Conservation (phyloP, 2,113 vertebrate genomes). For the Passer montanus region DNA sequence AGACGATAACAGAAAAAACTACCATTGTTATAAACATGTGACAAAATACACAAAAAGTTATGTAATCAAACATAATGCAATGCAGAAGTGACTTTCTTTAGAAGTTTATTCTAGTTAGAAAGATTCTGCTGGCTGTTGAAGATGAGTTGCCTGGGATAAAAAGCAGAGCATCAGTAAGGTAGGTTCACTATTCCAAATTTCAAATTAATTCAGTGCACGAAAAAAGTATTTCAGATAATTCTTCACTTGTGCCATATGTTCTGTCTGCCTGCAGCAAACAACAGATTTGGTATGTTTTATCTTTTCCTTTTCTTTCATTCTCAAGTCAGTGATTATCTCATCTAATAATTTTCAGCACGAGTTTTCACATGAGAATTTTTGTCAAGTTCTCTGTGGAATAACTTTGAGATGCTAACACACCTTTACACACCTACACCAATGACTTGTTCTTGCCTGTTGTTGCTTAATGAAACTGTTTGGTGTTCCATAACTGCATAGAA, state of each 20-base stretch:
- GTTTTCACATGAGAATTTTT: not conserved
- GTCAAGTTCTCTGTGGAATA: not conserved
- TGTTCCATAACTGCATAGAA: not conserved
- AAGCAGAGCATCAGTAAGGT: not conserved
- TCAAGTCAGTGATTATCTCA: not conserved
- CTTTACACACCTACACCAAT: not conserved
- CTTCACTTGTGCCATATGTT: not conserved
- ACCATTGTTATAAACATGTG: fast-evolving
- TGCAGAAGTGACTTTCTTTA: not conserved
- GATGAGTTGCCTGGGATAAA: not conserved
- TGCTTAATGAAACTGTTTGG: not conserved
- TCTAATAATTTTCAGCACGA: not conserved
- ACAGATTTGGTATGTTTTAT: not conserved
- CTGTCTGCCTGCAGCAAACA: not conserved
- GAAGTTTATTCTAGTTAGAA: not conserved
- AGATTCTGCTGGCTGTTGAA: not conserved
- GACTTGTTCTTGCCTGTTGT: not conserved
- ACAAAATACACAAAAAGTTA: not conserved
- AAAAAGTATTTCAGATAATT: not conserved
- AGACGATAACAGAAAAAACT: not conserved
- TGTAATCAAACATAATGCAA: not conserved
- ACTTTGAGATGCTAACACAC: not conserved
- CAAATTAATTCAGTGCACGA: not conserved
- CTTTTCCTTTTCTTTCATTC: not conserved
- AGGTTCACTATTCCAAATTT: not conserved